Evolutionary conservation across 2,797 vertebrate genomes (phyloP).

Genomic region (Sphenodon punctatus): DNA sequence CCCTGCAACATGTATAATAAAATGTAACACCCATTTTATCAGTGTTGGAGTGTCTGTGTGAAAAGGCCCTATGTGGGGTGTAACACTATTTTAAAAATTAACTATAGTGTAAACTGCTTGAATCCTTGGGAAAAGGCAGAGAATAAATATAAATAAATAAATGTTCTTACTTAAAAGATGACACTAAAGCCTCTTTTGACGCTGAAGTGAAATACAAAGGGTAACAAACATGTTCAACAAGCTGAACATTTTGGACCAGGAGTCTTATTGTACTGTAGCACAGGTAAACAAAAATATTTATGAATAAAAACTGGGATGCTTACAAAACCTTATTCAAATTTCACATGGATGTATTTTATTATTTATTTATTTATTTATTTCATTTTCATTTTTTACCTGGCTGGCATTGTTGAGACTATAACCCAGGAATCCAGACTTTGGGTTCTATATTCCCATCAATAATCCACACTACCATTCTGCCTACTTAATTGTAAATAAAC

Average conservation of each 20-base stretch:
- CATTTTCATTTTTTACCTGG: no score
- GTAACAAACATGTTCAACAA: not conserved
- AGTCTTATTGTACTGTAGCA: not conserved
- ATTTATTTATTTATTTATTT: no score
- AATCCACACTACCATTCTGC: not conserved
- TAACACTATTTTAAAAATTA: no score
- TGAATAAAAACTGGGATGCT: not conserved
- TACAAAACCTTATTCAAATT: not conserved
- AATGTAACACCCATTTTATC: no score
- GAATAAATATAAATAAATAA: no score
- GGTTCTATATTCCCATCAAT: not conserved
- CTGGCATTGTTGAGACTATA: not conserved
- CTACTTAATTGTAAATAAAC: not conserved
- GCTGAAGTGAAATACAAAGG: not conserved
- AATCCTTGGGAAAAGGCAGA: no score
- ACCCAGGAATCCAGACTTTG: not conserved
- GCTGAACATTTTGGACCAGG: not conserved
- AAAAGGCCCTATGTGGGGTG: no score
- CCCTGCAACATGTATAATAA: no score
- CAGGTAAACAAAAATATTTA: not conserved
- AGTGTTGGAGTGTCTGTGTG: no score
- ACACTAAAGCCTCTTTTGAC: not conserved
- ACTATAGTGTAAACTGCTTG: no score
- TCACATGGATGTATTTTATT: no score
- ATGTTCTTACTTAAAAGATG: not conserved